Evolutionary conservation across 2,113 vertebrate species (phyloP).

Genomic region (Guaruba guarouba): DNA sequence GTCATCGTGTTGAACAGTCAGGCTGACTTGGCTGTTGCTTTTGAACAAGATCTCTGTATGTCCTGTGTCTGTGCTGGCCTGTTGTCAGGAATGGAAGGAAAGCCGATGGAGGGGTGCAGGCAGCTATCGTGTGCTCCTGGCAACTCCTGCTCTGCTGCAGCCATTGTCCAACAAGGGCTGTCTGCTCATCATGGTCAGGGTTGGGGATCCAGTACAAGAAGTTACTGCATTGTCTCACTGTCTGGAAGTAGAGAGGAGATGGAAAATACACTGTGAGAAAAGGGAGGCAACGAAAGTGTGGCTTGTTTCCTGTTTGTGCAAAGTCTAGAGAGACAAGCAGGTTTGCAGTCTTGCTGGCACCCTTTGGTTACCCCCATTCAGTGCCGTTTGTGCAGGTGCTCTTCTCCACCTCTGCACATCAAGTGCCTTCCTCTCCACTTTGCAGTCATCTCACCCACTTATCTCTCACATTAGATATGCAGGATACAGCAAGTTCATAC

Average conservation of each 20-base stretch:
- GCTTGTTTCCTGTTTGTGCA: not conserved
- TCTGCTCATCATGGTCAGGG: not conserved
- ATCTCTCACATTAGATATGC: fast-evolving
- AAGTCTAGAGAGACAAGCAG: not conserved
- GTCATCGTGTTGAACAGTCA: not conserved
- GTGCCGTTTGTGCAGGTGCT: not conserved
- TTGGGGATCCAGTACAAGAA: not conserved
- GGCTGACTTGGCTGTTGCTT: not conserved
- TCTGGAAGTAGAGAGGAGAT: not conserved
- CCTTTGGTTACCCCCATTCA: not conserved
- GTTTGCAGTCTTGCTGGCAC: not conserved
- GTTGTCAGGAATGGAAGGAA: not conserved
- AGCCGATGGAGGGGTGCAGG: fast-evolving
- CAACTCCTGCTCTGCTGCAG: not conserved
- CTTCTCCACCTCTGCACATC: not conserved
- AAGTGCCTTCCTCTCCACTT: not conserved
- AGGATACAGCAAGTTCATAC: not conserved
- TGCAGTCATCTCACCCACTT: not conserved
- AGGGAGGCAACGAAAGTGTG: fast-evolving
- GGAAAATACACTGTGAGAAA: not conserved
- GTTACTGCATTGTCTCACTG: not conserved
- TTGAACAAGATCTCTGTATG: not conserved
- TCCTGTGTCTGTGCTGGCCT: not conserved
- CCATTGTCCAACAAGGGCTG: fast-evolving
- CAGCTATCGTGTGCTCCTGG: fast-evolving